Evolutionary conservation across 2,797 vertebrate species (phyloP), one percentile per base, ranked within the genome.

Genomic region (Lophotriccus pileatus): DNA sequence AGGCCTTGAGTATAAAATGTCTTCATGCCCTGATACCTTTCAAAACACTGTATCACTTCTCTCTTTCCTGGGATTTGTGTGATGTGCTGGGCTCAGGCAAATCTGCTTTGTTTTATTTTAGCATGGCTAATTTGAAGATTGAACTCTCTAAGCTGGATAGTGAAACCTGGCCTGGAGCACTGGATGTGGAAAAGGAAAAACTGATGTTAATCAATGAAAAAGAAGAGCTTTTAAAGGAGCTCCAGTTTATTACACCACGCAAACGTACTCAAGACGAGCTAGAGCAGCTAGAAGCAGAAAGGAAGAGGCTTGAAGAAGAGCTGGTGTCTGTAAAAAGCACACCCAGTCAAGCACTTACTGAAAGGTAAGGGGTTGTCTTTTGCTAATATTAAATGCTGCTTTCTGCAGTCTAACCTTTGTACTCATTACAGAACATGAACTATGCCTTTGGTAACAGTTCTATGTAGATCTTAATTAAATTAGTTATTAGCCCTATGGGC

Each of bases 121-220:
- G 98, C 93, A 98, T 98, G 98, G 98, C 98, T 92, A 98, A 98
- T 95, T 91, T 98, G 89, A 98, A 98, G 96, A 98, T 98, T 16
- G 98, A 98, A 77, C 97, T 98, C 66, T 98, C 98, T 5, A 98
- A 98, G 95, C 74, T 98, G 89, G 98, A 98, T 63, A 96, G 96
- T 17, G 98, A 98, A 80, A 95, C 97, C 43, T 98, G 98, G 98
- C 98, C 98, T 15, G 98, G 98, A 72, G 94, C 97, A 4, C 87
- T 98, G 92, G 98, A 98, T 37, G 91, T 98, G 16, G 98, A 98
- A 93, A 98, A 98, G 66, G 98, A 98, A 95, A 98, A 98, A 56
- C 96, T 98, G 88, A 97, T 98, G 97, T 96, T 98, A 83, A 98
- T 98, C 50, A 97, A 97, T 24, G 98, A 98, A 91, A 98, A 98